Conservation (phyloP, 2,797 vertebrate species). For the Cirrhinus mrigala region DNA sequence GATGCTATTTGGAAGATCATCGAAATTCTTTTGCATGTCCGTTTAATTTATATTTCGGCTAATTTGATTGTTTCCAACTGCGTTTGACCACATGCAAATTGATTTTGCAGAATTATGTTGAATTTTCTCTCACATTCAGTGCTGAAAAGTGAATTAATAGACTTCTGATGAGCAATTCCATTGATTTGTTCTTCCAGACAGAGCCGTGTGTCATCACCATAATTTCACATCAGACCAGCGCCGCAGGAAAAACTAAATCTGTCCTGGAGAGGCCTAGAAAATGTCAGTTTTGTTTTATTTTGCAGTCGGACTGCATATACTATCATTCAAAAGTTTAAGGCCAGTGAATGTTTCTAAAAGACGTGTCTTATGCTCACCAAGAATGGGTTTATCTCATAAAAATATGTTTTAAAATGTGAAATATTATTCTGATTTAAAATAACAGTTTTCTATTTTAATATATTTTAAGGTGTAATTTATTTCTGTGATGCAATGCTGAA, state of each 20-base stretch:
- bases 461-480: background rate
- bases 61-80: background rate
- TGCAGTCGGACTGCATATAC: background rate
- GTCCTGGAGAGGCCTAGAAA: background rate
- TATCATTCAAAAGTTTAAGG: background rate
- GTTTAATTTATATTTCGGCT: background rate
- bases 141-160: background rate
- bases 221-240: background rate
- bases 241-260: background rate
- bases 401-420: background rate
- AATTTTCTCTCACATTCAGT: slow-evolving; percentile 9
- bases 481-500: background rate
- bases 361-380: background rate
- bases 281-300: background rate
- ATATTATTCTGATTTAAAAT: background rate
- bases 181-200: background rate
- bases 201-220: background rate
- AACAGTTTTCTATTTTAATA: background rate
- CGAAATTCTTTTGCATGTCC: background rate
- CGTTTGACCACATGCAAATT: slow-evolving; percentile 16
- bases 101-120: background rate
- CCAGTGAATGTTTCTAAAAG: background rate
- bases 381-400: background rate
- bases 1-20: background rate
- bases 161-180: background rate